These are phyloP conservation scores for Trichacis sp. DNA, from an alignment of 2,888 invertebrate genomes.

Conservation along the genomic window DNA sequence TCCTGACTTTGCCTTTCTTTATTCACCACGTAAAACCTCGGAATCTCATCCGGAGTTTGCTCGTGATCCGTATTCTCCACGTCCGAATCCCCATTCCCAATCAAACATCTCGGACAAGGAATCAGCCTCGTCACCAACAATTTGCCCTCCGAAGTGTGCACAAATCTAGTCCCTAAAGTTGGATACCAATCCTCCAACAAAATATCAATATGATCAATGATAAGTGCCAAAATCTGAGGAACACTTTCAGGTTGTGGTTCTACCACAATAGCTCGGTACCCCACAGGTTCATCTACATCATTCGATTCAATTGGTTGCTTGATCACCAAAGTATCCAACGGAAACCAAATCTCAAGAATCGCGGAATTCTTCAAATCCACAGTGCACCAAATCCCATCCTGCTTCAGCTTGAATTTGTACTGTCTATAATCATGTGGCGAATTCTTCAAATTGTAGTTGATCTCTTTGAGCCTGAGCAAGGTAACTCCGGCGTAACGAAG, in stretches of 20 bases:
- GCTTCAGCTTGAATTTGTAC: constrained; percentile 78
- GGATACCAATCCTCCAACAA: constrained; percentile 99
- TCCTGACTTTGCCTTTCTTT: constrained; percentile 72
- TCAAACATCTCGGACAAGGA: constrained; percentile 90
- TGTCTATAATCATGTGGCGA: constrained; percentile 71
- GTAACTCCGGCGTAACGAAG: constrained; percentile 86
- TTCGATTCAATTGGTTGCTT: constrained; percentile 69
- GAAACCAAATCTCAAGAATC: constrained; percentile 87
- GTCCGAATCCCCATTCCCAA: constrained; percentile 53
- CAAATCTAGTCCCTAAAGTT: constrained; percentile 94
- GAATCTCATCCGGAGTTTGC: constrained; percentile 56
- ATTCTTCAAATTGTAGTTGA: constrained; percentile 73
- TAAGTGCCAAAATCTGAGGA: constrained; percentile 85
- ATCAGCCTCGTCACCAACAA: constrained; percentile 93
- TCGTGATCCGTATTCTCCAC: constrained; percentile 49
- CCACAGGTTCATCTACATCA: constrained; percentile 72
- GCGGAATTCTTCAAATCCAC: constrained; percentile 84
- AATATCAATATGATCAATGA: constrained; percentile 96
- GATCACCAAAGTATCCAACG: constrained; percentile 76
- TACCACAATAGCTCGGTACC: constrained; percentile 77
- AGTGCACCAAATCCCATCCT: constrained; percentile 89
- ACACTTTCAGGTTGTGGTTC: constrained; percentile 85
- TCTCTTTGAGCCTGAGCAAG: constrained; percentile 86
- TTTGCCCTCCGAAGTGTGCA: constrained; percentile 96
- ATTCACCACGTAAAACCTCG: constrained; percentile 58